Percentiles rank a stretch among this genome's conserved stretches.
phyloP scores from a whole-genome alignment of 2,888 invertebrate species.

The Drosophila mettleri region DNA sequence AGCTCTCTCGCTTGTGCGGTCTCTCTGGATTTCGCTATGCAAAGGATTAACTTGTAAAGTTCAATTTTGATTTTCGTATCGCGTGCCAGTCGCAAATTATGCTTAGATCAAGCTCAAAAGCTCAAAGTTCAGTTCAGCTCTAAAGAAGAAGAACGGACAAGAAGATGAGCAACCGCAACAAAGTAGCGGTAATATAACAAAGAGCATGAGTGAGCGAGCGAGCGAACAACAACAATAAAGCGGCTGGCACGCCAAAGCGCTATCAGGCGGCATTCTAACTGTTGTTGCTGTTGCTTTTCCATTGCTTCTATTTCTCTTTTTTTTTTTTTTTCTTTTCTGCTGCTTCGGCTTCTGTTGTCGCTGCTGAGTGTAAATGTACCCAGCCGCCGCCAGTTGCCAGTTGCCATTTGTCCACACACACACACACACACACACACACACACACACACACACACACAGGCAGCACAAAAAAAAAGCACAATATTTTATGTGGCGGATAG shows the following conservation, averaged over 20 bases:
- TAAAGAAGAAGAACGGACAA: conserved; percentile 10
- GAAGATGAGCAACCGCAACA: conserved; percentile 15
- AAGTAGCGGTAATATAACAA: conserved; percentile 4
- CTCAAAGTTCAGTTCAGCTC: conserved; percentile 55
- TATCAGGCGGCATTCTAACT: conserved; percentile 60
- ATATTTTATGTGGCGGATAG: conserved; percentile 40
- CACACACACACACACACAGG: neutral
- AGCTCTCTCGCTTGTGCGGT: neutral
- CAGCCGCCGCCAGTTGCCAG: conserved; percentile 52
- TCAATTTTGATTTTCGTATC: conserved; percentile 77
- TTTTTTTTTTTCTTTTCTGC: neutral
- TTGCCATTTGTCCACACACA: conserved; percentile 30
- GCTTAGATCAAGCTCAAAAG: conserved; percentile 62
- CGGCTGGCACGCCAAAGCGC: conserved; percentile 51
- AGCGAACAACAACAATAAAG: conserved; percentile 9
- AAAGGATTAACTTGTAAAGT: conserved; percentile 78
- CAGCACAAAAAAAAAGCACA: conserved; percentile 22
- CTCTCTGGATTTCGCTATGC: conserved; percentile 37
- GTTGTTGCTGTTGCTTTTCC: conserved; percentile 22
- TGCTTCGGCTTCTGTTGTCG: conserved; percentile 3
- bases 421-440: neutral
- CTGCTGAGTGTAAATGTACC: conserved; percentile 45
- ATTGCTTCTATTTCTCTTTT: conserved; percentile 6
- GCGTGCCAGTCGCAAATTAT: conserved; percentile 72
- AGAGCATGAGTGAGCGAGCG: conserved; percentile 6